phyloP scores from a whole-genome alignment of 1,140 invertebrate genomes.

The Drosophila eugracilis region DNA sequence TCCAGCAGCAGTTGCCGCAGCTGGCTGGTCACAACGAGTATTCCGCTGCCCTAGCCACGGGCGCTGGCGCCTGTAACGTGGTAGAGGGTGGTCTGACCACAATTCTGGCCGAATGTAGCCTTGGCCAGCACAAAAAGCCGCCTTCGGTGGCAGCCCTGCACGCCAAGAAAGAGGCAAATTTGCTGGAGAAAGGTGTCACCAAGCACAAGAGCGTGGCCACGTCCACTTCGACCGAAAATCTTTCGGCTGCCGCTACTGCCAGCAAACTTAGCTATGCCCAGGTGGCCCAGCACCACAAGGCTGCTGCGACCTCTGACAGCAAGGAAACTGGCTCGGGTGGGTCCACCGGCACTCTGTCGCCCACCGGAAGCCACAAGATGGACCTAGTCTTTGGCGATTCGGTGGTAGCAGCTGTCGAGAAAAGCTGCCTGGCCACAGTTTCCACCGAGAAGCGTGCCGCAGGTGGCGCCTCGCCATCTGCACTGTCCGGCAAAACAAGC shows the following conservation, averaged over 20 bases:
- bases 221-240: conserved; percentile 80
- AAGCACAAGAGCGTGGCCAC: conserved; percentile 80
- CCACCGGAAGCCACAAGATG: conserved; percentile 64
- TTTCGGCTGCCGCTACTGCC: conserved; percentile 84
- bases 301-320: conserved; percentile 50
- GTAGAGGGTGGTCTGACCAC: conserved; percentile 50
- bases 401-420: conserved; percentile 35
- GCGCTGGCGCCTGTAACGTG: conserved; percentile 75
- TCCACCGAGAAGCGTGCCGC: conserved; percentile 52
- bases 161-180: conserved; percentile 69
- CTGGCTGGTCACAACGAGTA: conserved; percentile 48
- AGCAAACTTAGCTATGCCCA: conserved; percentile 92
- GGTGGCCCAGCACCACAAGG: conserved; percentile 91
- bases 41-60: conserved; percentile 57
- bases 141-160: conserved; percentile 64
- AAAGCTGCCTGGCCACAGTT: conserved; percentile 36
- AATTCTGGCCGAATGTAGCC: conserved; percentile 67
- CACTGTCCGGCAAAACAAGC: conserved; percentile 40
- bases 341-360: conserved; percentile 48
- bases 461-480: conserved; percentile 24
- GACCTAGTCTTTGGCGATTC: conserved; percentile 59
- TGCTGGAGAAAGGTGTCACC: conserved; percentile 50
- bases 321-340: conserved; percentile 50
- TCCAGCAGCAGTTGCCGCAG: conserved; percentile 52
- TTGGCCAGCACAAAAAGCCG: conserved; percentile 76